Evolutionary conservation across 2,113 vertebrate genomes (phyloP), one percentile per base, ranked within the genome.

Genomic region (Oncorhynchus tshawytscha): DNA sequence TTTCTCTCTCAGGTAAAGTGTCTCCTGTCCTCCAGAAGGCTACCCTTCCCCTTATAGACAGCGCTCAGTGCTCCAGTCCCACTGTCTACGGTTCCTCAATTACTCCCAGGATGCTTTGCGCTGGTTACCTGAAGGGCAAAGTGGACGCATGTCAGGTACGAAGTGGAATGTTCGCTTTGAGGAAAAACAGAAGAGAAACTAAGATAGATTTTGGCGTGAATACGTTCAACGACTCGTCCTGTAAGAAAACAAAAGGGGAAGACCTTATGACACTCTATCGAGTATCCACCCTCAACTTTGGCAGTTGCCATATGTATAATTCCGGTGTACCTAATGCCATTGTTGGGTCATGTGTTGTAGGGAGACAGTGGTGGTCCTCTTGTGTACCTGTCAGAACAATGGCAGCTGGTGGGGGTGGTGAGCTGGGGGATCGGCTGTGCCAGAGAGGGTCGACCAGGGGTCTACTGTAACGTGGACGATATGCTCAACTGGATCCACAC

Each of bases 371-470:
- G 97, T 0, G 96, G 97, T 6, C 96, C 96, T 29, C 85, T 98
- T 81, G 95, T 96, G 65, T 89, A 94, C 80, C 13, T 77, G 0
- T 76, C 76, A 0, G 25, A 62, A 13, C 73, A 11, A 4, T 97
- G 96, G 96, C 87, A 92, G 74, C 85, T 96, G 72, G 92, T 95
- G 0, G 96, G 96, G 31, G 93, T 97, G 3, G 95, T 97, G 82
- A 98, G 96, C 89, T 98, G 97, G 97, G 97, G 96, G 0, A 71
- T 94, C 0, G 97, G 97, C 86, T 98, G 96, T 12, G 97, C 92
- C 0, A 85, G 88, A 1, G 80, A 86, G 18, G 78, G 73, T 29
- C 89, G 76, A 0, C 96, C 96, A 0, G 96, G 97, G 0, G 95
- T 98, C 57, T 98, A 97, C 90, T 86, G 89, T 79, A 94, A 94